phyloP scores from a whole-genome alignment of 2,113 vertebrate species.

The Holacanthus passer region DNA sequence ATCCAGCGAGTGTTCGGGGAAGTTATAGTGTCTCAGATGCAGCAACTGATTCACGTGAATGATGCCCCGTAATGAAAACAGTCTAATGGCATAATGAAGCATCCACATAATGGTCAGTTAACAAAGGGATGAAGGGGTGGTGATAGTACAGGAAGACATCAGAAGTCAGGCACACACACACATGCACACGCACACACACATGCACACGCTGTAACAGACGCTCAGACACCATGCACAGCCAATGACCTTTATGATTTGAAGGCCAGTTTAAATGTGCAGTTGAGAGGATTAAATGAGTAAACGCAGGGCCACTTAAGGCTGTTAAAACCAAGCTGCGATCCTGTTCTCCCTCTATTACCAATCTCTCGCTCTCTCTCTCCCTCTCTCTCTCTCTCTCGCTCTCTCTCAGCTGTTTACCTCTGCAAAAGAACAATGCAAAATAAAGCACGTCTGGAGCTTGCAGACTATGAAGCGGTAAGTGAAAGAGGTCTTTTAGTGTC shows the following conservation, averaged over 20 bases:
- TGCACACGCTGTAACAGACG: slow-evolving; percentile 14
- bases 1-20: slow-evolving; percentile 51
- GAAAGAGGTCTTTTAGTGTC: slow-evolving; percentile 39
- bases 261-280: slow-evolving; percentile 71
- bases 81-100: slow-evolving; percentile 70
- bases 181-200: slow-evolving; percentile 3
- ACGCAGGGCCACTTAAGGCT: slow-evolving; percentile 72
- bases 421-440: slow-evolving; percentile 99
- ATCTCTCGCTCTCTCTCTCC: slow-evolving; percentile 14
- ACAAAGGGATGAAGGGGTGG: slow-evolving; percentile 68
- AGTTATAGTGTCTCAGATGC: slow-evolving; percentile 47
- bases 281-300: slow-evolving; percentile 77
- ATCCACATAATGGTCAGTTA: slow-evolving; percentile 65
- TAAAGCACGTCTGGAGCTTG: slow-evolving; percentile 96
- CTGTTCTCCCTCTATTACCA: slow-evolving; percentile 41
- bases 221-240: slow-evolving; percentile 33
- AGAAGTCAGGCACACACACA: slow-evolving; percentile 53
- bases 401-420: slow-evolving; percentile 94
- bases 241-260: slow-evolving; percentile 70
- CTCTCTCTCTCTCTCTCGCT: slow-evolving; percentile 41
- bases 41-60: slow-evolving; percentile 60
- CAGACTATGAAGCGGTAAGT: slow-evolving; percentile 98
- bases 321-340: slow-evolving; percentile 61
- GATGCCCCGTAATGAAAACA: slow-evolving; percentile 72
- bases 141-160: slow-evolving; percentile 54